Base-by-base conservation (phyloP, 2,797 vertebrate species). In the Brachyalestes nurse region DNA sequence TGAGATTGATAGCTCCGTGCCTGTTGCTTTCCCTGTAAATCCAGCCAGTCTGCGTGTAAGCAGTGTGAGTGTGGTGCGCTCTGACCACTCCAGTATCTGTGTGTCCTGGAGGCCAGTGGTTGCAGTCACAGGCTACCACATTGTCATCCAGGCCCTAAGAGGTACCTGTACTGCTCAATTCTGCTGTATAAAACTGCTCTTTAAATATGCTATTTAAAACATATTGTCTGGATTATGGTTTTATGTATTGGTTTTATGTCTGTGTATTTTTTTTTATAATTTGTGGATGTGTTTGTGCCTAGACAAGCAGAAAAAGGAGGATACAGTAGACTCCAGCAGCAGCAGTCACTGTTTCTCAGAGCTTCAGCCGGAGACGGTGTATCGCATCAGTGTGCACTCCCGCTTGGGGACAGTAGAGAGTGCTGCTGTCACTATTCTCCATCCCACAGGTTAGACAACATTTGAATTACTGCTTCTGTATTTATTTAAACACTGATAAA, bases 11-110 rank as follows among this genome's bases (percentile, higher is more conserved):
- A 72, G 16, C 19, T 0, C 62, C 17, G 1, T 81, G 23, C 25
- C 55, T 71, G 13, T 75, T 57, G 62, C 42, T 47, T 42, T 72
- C 28, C 69, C 10, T 65, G 10, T 83, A 49, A 57, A 79, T 88
- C n/a, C 85, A 95, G 95, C 88, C 84, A 94, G 93, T 84, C 89
- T 96, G 79, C 78, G 93, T 38, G 93, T 95, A 17, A 94, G 93
- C 92, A 94, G 94, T 67, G 91, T 94, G 42, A 94, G 92, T 14
- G 94, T 95, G 72, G 91, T 94, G 55, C 84, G 92, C 10, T 94
- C 94, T 0, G 94, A 95, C 78, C 93, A 94, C 82, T 90, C 92
- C 83, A 94, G 91, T 60, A 91, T 95, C 77, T 96, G 95, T 80
- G 91, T 94, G 73, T 94, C 94, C 1, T 96, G 95, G 95, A 92